Evolutionary conservation across 2,888 invertebrate genomes (phyloP).

Genomic region (Ochropleura plecta): DNA sequence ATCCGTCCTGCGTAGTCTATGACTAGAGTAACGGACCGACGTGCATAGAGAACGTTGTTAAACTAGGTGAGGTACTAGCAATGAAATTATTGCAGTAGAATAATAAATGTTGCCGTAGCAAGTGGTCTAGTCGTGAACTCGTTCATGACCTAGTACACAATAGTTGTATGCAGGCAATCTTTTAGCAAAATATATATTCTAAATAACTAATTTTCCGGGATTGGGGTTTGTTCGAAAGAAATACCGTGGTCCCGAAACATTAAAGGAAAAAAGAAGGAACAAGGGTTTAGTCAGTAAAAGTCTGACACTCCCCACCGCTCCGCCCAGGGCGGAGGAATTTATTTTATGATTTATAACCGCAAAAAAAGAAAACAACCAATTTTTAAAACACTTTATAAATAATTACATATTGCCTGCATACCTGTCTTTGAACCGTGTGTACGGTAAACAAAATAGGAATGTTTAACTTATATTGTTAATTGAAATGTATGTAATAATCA

Average conservation of each 20-base stretch:
- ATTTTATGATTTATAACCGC: no score
- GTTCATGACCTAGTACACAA: constrained; percentile 20
- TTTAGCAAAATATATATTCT: background rate
- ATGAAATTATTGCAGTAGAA: constrained; percentile 3
- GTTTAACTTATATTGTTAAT: constrained; percentile 37
- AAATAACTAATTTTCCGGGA: background rate
- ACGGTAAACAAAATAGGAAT: constrained; percentile 18
- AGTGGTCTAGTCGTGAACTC: constrained; percentile 10
- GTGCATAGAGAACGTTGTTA: constrained; percentile 35
- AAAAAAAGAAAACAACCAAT: no score
- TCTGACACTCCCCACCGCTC: no score
- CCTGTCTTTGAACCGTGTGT: constrained; percentile 1
- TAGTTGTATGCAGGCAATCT: constrained; percentile 13
- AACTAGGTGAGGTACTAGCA: constrained; percentile 1
- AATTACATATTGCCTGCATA: constrained; percentile 9
- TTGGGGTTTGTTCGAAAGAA: no score
- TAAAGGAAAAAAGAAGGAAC: no score
- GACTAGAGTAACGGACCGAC: constrained; percentile 45
- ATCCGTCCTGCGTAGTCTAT: constrained; percentile 61
- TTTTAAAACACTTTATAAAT: background rate
- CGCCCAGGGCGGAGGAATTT: no score
- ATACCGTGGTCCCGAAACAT: no score
- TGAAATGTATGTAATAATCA: constrained; percentile 42
- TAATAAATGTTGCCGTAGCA: constrained; percentile 11
- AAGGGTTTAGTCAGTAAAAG: no score